Evolutionary conservation across 1,140 invertebrate genomes (phyloP), one percentile per base, ranked within the genome.

Genomic region (Odontomachus brunneus): DNA sequence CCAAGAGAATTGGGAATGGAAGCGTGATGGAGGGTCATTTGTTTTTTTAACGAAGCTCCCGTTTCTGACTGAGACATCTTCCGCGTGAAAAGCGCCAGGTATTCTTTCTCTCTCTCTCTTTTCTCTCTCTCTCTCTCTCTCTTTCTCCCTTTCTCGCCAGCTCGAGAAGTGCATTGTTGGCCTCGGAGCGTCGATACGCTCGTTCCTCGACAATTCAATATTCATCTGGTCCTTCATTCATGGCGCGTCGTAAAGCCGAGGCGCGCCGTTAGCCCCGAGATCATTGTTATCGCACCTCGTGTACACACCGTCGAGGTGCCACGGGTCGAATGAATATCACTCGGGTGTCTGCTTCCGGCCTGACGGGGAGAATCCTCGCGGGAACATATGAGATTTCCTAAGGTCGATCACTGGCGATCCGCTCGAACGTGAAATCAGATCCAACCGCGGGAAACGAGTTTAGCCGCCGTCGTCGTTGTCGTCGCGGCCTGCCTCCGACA

Each of bases 361-460:
- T n/a, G n/a, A n/a, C n/a, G n/a, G 76, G 82, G 84, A 63, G 62
- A 75, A 89, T 89, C 84, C 87, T 86, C 82, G 88, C 87, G 84
- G 84, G 76, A 89, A 89, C 84, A 82, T 84, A 84, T 89, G 88
- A 65, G 67, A 89, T 89, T 89, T 86, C 86, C 82, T 62, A 53
- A 49, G 84, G 75, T 86, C 88, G 81, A 89, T 89, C 88, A 74
- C 75, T 51, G 53, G 22, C 60, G 84, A 88, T 81, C 69, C 81
- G 84, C 22, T 86, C 82, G 69, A 81, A 89, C 88, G 87, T 86
- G 87, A 89, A 89, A 89, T 89, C 84, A 76, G 82, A 89, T 89
- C 84, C 66, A 86, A 89, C 84, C 87, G 80, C 87, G 84, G 57
- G 59, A n/a, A 78, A 80, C 84, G 75, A 82, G 81, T 88, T 88